Evolutionary conservation across 2,888 invertebrate genomes (phyloP), one percentile per base, ranked within the genome.

Genomic region (Sminthurides aquaticus): DNA sequence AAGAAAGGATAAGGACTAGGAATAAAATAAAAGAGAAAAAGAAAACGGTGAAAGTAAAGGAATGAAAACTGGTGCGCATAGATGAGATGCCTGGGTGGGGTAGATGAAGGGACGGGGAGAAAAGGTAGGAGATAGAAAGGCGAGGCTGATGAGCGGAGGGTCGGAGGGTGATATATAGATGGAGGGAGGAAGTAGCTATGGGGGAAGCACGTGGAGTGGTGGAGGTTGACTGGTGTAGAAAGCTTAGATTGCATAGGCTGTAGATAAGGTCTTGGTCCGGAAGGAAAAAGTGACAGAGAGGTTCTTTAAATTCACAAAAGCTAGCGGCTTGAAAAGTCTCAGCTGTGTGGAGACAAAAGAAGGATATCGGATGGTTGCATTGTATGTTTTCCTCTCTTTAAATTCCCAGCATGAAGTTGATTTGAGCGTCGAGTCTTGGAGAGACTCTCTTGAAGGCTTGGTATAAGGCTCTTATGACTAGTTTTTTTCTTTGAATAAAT

Each of bases 391-490:
- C 3, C 8, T 52, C 20, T 52, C 52, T 60, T 60, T 60, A 60
- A 52, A 60, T 60, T 49, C 60, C 52, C 60, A 52, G 60, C 60
- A 60, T 60, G 60, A 60, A 60, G 60, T 60, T 60, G 52, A 60
- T 52, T 60, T 60, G 24, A 34, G 43, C 43, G 15, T 34, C 8
- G 43, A 34, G 43, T 11, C 43, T 5, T 34, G 43, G 43, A 5
- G 43, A 34, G 43, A 34, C 8, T 11, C 43, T 34, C 43, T 34
- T 34, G 43, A 11, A 11, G 43, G 15, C 43, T 34, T 5, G 43
- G n/a, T n/a, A n/a, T n/a, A n/a, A n/a, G n/a, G n/a, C n/a, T n/a
- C n/a, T n/a, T n/a, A n/a, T n/a, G n/a, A n/a, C n/a, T n/a, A n/a
- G n/a, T n/a, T n/a, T n/a, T n/a, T n/a, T n/a, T n/a, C 43, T 15